phyloP scores from a whole-genome alignment of 2,888 invertebrate species.

The Papilio protenor region DNA sequence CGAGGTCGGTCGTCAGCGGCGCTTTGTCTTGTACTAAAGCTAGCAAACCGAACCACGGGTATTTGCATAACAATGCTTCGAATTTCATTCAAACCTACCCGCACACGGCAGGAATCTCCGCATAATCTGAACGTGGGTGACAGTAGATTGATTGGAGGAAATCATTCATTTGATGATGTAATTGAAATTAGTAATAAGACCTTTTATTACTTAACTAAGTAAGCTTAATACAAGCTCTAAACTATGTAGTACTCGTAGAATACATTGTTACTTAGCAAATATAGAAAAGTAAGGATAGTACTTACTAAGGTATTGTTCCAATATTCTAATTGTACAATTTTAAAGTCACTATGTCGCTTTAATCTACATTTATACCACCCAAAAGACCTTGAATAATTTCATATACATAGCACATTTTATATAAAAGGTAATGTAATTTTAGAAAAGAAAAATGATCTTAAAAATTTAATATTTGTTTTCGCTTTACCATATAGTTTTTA shows the following conservation, averaged over 20 bases:
- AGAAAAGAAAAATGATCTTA: constrained; percentile 5
- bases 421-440: neutral
- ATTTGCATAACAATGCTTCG: constrained; percentile 82
- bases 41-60: constrained; percentile 75
- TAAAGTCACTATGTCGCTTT: neutral
- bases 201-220: too few species aligned
- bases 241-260: too few species aligned
- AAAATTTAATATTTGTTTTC: constrained; percentile 24
- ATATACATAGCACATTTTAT: neutral
- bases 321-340: neutral
- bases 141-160: constrained; percentile 38
- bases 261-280: too few species aligned
- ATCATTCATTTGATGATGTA: constrained; percentile 35
- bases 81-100: constrained; percentile 72
- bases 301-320: neutral
- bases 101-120: constrained; percentile 48
- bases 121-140: constrained; percentile 52
- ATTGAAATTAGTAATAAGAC: neutral
- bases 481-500: constrained; percentile 25
- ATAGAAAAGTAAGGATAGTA: neutral
- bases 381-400: neutral
- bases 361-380: neutral
- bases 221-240: too few species aligned
- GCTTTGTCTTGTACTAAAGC: constrained; percentile 81
- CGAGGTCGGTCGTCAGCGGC: constrained; percentile 77